phyloP scores from a whole-genome alignment of 2,888 invertebrate genomes.

The Cantharis nigra region DNA sequence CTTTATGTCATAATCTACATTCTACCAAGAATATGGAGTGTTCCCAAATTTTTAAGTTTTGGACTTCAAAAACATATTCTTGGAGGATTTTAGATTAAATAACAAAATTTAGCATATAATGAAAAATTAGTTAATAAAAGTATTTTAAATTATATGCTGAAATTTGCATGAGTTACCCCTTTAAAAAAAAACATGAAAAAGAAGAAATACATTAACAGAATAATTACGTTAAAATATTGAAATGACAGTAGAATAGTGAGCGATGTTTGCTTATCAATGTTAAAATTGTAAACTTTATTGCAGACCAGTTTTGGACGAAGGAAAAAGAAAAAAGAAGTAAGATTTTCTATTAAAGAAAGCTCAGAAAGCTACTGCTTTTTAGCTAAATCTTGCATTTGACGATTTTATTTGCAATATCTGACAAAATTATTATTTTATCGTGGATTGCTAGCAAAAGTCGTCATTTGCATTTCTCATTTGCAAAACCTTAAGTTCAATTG shows the following conservation, averaged over 20 bases:
- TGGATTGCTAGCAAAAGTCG: slow-evolving; percentile 12
- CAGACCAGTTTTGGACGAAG: slow-evolving; percentile 93
- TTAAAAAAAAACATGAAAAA: slow-evolving; percentile 13
- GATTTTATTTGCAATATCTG: slow-evolving; percentile 35
- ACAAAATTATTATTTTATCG: not conserved
- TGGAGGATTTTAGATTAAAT: not conserved
- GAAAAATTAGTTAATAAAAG: not conserved
- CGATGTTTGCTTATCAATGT: slow-evolving; percentile 55
- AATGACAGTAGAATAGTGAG: slow-evolving; percentile 42
- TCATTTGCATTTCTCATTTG: slow-evolving; percentile 26
- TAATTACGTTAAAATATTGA: slow-evolving; percentile 17
- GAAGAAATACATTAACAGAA: slow-evolving; percentile 19
- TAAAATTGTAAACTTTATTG: slow-evolving; percentile 62
- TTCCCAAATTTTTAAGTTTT: not conserved
- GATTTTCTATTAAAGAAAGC: slow-evolving; percentile 63
- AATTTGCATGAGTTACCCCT: not conserved
- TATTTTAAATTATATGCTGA: not conserved
- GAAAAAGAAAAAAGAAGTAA: slow-evolving; percentile 99
- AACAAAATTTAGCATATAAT: not conserved
- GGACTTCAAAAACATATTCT: not conserved
- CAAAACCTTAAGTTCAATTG: slow-evolving; percentile 20
- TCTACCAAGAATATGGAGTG: not conserved
- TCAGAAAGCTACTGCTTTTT: slow-evolving; percentile 53
- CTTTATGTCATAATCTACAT: slow-evolving; percentile 7
- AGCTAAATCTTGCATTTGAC: slow-evolving; percentile 53